Base-by-base conservation (phyloP, 1,140 invertebrate genomes). In the Cylas formicarius region DNA sequence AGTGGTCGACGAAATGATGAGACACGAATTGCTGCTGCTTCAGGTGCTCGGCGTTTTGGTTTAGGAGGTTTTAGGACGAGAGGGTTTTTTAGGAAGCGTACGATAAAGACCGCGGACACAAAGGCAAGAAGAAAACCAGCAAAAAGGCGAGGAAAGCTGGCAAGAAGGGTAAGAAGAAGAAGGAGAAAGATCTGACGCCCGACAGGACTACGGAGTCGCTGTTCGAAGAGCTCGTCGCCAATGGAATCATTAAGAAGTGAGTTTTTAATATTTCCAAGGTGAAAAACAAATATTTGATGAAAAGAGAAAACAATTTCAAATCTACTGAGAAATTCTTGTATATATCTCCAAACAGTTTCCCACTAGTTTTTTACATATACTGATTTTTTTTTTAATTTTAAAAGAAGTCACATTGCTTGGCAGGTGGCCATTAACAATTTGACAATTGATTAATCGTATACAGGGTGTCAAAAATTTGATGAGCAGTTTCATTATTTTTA, bases 111-210 rank as follows among this genome's bases (percentile, higher is more conserved):
- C 73, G 71, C 62, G 76, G 80, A 11, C 67, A 74, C 42, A 84
- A 84, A 65, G 78, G 82, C 1, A 89, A 89, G 68, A 86, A 84
- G 53, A 91, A 86, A 67, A 77, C 75, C 45, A 78, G 77, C 56
- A 90, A 87, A 62, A 87, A 84, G 71, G 73, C 83, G 14, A 74
- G 85, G 16, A 75, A 82, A 5, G 81, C 85, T 39, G 85, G 85
- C 14, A 92, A 86, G 60, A 90, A 86, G 48, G 81, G 77, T 53
- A 93, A 91, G 66, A 92, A 88, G 61, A 92, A 91, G 60, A 94
- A 91, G 66, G 90, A 94, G 58, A 97, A 97, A 67, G 92, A 97
- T 72, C 69, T 97, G 24, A 97, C 93, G 11, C 88, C 91, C 1
- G 91, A 97, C 60, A 73, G 89, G 57, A 89, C 86, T 0, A 82